Conservation (phyloP, 92 coral and sea anemone species). For the Bergia puertoricense region DNA sequence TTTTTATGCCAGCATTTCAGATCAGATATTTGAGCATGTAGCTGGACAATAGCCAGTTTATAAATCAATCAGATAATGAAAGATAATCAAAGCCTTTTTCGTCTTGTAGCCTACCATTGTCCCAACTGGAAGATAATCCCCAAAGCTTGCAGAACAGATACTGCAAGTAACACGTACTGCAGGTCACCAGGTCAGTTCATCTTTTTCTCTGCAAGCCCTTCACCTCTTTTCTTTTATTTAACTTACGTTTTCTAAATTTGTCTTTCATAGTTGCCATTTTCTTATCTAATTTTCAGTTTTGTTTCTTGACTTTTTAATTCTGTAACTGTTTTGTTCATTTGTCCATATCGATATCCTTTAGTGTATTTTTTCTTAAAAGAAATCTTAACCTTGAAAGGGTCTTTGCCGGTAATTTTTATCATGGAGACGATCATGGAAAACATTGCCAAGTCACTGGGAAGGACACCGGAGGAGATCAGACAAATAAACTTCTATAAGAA, state of each 20-base stretch:
- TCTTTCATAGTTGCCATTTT: no score
- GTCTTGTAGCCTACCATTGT: slow-evolving; percentile 72
- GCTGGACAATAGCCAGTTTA: no score
- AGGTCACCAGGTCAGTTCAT: slow-evolving; percentile 80
- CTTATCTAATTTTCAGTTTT: not conserved
- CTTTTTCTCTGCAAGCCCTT: not conserved
- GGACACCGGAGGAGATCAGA: slow-evolving; percentile 81
- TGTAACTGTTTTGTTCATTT: no score
- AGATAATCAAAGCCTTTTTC: slow-evolving; percentile 15
- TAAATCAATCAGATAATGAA: not conserved
- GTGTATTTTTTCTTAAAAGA: not conserved
- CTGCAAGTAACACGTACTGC: slow-evolving; percentile 77
- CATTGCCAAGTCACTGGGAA: slow-evolving; percentile 77
- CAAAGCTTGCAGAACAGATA: slow-evolving; percentile 74
- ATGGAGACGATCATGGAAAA: slow-evolving; percentile 91
- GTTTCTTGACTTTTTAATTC: no score
- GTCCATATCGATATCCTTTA: no score
- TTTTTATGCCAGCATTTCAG: no score
- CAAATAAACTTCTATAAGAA: slow-evolving; percentile 78
- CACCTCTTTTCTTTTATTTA: not conserved
- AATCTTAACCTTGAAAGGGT: slow-evolving; percentile 44
- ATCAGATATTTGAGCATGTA: no score
- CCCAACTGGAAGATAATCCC: slow-evolving; percentile 82
- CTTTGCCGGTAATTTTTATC: slow-evolving; percentile 75
- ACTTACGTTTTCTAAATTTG: not conserved